These are phyloP conservation scores for Latrodectus hesperus DNA, from an alignment of 2,888 invertebrate species.

Conservation along the genomic window DNA sequence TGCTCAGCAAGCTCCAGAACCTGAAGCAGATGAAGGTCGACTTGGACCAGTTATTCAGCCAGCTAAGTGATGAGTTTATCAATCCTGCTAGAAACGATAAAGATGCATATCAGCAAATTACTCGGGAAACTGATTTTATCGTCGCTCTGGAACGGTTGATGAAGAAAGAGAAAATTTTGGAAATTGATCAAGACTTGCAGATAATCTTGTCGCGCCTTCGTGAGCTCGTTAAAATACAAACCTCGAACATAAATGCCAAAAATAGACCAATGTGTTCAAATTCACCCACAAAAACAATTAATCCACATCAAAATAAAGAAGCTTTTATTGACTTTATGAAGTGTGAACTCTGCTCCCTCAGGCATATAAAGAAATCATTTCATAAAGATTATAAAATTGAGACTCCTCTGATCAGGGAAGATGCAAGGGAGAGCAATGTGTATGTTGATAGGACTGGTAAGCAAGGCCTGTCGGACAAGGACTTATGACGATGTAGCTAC, in stretches of 20 bases:
- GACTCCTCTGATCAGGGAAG: neutral
- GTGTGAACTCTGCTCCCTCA: neutral
- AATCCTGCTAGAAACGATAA: constrained; percentile 5
- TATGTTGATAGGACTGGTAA: neutral
- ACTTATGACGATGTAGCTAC: constrained; percentile 50
- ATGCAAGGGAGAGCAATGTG: neutral
- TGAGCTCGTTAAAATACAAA: constrained; percentile 46
- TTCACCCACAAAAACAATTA: constrained; percentile 4
- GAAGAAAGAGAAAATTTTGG: constrained; percentile 46
- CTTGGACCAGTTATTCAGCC: constrained; percentile 39
- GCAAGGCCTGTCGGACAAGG: constrained; percentile 10
- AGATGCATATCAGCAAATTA: constrained; percentile 13
- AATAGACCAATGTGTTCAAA: constrained; percentile 10
- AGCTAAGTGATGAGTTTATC: constrained; percentile 4
- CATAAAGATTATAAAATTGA: constrained; percentile 21
- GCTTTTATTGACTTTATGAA: constrained; percentile 49
- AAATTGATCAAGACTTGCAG: constrained; percentile 59
- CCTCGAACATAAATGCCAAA: constrained; percentile 1
- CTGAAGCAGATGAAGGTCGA: constrained; percentile 60
- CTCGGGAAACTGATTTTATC: constrained; percentile 34
- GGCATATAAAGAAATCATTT: constrained; percentile 1
- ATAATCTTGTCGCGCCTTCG: constrained; percentile 24
- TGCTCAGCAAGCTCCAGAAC: constrained; percentile 57
- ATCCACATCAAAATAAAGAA: constrained; percentile 26
- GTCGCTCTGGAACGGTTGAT: constrained; percentile 48